A percentile compares a stretch with the other conserved stretches of the same genome.
Conservation (phyloP, 64 coral and sea anemone species). For the Actinia tenebrosa region DNA sequence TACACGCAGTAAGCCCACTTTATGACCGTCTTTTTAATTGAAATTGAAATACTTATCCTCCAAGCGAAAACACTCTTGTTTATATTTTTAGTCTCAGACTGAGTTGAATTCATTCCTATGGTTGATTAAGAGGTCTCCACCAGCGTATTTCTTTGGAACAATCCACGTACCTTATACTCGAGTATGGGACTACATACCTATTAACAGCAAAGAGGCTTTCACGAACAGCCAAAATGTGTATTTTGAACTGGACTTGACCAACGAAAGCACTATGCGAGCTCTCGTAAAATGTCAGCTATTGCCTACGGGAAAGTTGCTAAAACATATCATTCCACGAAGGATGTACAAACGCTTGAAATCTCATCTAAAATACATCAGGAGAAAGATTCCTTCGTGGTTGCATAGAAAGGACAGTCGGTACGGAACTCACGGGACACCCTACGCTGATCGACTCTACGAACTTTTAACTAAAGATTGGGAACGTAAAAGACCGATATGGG, state of each 20-base stretch:
- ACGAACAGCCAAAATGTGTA: slow-evolving; percentile 74
- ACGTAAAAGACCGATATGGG: slow-evolving; percentile 93
- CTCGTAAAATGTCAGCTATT: slow-evolving; percentile 83
- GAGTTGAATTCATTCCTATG: slow-evolving; percentile 93
- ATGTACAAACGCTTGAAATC: slow-evolving; percentile 69
- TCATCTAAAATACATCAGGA: slow-evolving; percentile 83
- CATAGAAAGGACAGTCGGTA: slow-evolving; percentile 39
- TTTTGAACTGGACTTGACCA: slow-evolving; percentile 93
- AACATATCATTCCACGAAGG: slow-evolving; percentile 64
- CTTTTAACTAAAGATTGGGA: slow-evolving; percentile 94
- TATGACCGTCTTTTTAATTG: not conserved
- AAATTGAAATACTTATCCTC: not conserved
- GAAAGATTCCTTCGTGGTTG: slow-evolving; percentile 63
- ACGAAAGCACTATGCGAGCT: slow-evolving; percentile 46
- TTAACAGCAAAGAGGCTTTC: slow-evolving; percentile 93
- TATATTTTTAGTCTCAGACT: slow-evolving; percentile 72
- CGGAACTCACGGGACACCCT: slow-evolving; percentile 42
- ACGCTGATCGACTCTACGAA: slow-evolving; percentile 75
- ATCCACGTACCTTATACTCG: slow-evolving; percentile 96
- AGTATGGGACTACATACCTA: slow-evolving; percentile 94
- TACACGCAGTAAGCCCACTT: not conserved
- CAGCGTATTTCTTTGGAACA: slow-evolving; percentile 93
- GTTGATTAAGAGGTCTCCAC: slow-evolving; percentile 68
- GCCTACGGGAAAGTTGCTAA: slow-evolving; percentile 55
- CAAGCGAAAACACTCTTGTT: slow-evolving; percentile 1